Evolutionary conservation across 2,888 invertebrate genomes (phyloP), one percentile per base, ranked within the genome.

Genomic region (Schizaphis graminum): DNA sequence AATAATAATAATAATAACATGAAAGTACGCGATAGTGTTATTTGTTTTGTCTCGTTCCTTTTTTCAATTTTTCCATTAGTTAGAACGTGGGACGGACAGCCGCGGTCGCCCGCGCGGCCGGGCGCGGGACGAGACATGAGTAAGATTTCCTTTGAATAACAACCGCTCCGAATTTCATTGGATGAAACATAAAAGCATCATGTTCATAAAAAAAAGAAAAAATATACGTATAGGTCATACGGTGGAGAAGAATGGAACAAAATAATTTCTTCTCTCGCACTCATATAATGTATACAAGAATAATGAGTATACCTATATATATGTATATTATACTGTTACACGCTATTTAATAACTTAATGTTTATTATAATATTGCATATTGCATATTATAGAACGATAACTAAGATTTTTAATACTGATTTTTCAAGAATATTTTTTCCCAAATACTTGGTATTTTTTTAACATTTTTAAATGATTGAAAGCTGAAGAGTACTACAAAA

Each of bases 111-210:
- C 8, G 35, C 35, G 88, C 53, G 56, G 26, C 35, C 11, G 41
- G 88, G 56, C 26, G 67, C 44, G 13, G 13, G 41, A 41, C 57
- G 26, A 41, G 57, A 28, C 35, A n/a, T 49, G 49, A 87, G n/a
- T 87, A 53, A 87, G 49, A 49, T 87, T 87, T 21, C n/a, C 87
- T 87, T 87, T 87, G 87, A 87, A n/a, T n/a, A 87, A 49, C n/a
- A n/a, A 28, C 86, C 47, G 10, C n/a, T 49, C 87, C 35, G 16
- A n/a, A n/a, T 49, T 87, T 21, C 53, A 49, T n/a, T 87, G 87
- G 21, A 10, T 11, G 10, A 53, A 53, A 49, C n/a, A 87, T 53
- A 49, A 87, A 87, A 87, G n/a, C n/a, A 49, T 53, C 21, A 21
- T 3, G 16, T 87, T 49, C 5, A 47, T 16, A 87, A 87, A 85